Conservation (phyloP, 2,797 vertebrate species). For the Gorsachius magnificus region DNA sequence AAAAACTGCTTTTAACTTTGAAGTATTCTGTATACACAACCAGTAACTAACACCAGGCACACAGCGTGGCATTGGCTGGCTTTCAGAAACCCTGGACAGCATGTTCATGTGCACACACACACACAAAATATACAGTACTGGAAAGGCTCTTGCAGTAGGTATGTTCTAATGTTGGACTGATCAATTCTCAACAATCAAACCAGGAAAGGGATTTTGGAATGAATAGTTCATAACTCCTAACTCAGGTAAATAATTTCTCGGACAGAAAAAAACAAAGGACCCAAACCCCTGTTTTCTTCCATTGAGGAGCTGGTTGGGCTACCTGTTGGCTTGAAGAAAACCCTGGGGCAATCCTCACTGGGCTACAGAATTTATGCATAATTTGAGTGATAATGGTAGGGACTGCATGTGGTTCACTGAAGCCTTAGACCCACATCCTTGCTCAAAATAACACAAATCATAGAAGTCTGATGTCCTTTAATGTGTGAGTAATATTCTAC, state of each 20-base stretch:
- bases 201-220: neutral
- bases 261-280: no score
- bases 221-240: neutral
- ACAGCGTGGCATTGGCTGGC: neutral
- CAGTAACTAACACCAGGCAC: neutral
- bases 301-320: neutral
- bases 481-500: neutral
- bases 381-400: neutral
- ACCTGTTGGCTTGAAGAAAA: neutral
- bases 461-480: neutral
- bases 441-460: neutral
- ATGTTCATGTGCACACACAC: neutral
- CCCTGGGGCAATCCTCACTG: neutral
- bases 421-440: neutral
- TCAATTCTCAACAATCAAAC: neutral
- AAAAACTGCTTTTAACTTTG: neutral
- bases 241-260: no score
- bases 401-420: neutral
- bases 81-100: neutral
- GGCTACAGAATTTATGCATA: neutral
- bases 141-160: neutral
- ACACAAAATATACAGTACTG: rapidly evolving
- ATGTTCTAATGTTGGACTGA: neutral
- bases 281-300: no score
- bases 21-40: neutral